These are phyloP conservation scores for Trypoxylus dichotomus DNA, from an alignment of 1,140 invertebrate species.

Conservation along the genomic window DNA sequence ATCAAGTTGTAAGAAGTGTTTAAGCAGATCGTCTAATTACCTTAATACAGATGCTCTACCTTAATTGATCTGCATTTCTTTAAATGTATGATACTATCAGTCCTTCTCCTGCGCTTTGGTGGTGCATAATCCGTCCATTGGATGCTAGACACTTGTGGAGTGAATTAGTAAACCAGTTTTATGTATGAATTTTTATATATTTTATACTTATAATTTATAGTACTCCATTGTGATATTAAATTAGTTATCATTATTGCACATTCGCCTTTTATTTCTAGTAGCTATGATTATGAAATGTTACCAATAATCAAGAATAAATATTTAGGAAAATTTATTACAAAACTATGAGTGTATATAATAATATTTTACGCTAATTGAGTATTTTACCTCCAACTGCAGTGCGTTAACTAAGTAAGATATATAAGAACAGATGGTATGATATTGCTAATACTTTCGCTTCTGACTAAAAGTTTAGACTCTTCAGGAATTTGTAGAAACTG, in stretches of 20 bases:
- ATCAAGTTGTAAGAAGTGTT: too few relatives aligned
- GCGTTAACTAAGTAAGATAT: neutral
- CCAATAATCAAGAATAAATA: neutral
- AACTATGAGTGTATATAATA: neutral
- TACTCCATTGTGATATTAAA: neutral
- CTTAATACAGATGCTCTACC: too few relatives aligned
- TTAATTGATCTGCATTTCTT: too few relatives aligned
- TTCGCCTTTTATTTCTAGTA: too few relatives aligned
- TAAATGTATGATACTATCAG: too few relatives aligned
- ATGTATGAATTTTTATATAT: neutral
- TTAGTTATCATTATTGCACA: neutral
- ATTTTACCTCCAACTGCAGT: neutral
- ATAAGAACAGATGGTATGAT: too few relatives aligned
- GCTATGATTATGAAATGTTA: neutral
- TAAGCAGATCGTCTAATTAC: too few relatives aligned
- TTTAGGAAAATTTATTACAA: neutral
- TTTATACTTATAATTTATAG: neutral
- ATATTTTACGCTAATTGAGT: neutral
- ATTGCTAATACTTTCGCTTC: neutral
- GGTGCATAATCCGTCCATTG: too few relatives aligned
- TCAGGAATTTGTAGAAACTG: slow-evolving; percentile 41
- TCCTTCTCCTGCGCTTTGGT: too few relatives aligned
- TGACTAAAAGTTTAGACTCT: slow-evolving; percentile 42
- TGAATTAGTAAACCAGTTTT: too few relatives aligned
- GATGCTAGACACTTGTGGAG: too few relatives aligned